Evolutionary conservation across 2,797 vertebrate genomes (phyloP).

Genomic region (Philypnodon macrostomus): DNA sequence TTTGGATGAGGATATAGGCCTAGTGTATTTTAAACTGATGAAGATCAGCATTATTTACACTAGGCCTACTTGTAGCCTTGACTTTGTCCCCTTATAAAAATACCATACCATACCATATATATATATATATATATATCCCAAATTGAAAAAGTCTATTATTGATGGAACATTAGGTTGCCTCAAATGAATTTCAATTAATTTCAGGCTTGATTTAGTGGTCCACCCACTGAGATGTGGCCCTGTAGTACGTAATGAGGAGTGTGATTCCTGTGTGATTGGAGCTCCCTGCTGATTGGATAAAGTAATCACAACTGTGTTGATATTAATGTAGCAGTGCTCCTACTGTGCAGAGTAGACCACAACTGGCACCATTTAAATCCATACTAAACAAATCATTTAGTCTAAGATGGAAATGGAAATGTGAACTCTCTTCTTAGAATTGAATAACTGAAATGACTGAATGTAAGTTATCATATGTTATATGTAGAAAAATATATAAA

Average conservation of each 20-base stretch:
- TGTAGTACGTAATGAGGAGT: conserved; percentile 59
- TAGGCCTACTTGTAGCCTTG: too few relatives aligned
- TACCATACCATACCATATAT: too few relatives aligned
- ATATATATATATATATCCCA: neutral
- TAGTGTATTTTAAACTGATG: too few relatives aligned
- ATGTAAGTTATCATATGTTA: too few relatives aligned
- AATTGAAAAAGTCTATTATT: conserved; percentile 41
- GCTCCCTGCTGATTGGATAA: conserved; percentile 56
- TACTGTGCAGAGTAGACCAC: conserved; percentile 54
- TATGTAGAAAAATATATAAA: too few relatives aligned
- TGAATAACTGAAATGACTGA: too few relatives aligned
- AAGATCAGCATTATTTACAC: too few relatives aligned
- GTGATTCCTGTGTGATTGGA: conserved; percentile 59
- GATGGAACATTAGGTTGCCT: conserved; percentile 51
- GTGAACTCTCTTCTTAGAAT: too few relatives aligned
- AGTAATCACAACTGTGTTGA: conserved; percentile 68
- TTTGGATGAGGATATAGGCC: too few relatives aligned
- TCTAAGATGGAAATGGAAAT: conserved; percentile 36
- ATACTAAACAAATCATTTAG: conserved; percentile 61
- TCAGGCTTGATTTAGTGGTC: conserved; percentile 45
- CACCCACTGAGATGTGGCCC: conserved; percentile 65
- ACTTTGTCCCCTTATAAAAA: too few relatives aligned
- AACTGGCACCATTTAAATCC: conserved; percentile 59
- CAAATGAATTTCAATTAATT: conserved; percentile 65
- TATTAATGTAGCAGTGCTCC: conserved; percentile 54